These are phyloP conservation scores for Diarsia mendica DNA, from an alignment of 2,888 invertebrate species.

Conservation along the genomic window DNA sequence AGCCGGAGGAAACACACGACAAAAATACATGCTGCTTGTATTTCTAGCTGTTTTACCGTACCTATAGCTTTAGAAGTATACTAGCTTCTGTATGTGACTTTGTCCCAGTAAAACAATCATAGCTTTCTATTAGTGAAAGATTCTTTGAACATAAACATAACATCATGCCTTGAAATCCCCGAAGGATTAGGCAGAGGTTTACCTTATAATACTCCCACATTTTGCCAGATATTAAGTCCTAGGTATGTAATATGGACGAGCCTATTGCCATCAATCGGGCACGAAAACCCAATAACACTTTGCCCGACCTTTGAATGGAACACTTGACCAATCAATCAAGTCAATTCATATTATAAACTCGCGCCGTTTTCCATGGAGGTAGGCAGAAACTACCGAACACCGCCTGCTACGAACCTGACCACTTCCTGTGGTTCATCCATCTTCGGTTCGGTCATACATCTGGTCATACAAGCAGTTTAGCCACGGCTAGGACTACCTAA, in stretches of 20 bases:
- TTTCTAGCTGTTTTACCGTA: constrained; percentile 35
- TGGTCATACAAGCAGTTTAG: neutral
- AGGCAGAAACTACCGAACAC: neutral
- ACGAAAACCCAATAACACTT: too few species aligned
- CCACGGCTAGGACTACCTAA: neutral
- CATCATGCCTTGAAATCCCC: too few species aligned
- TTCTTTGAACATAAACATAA: neutral
- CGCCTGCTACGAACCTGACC: neutral
- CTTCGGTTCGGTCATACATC: neutral
- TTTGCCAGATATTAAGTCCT: too few species aligned
- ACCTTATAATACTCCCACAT: too few species aligned
- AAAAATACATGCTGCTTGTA: constrained; percentile 38
- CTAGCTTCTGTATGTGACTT: neutral
- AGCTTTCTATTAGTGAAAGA: neutral
- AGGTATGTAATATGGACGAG: too few species aligned
- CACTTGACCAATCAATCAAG: too few species aligned
- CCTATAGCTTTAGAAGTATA: neutral
- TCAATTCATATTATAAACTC: neutral
- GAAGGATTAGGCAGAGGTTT: too few species aligned
- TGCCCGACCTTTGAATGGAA: too few species aligned
- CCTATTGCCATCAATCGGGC: too few species aligned
- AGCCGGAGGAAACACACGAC: constrained; percentile 34
- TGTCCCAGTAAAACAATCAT: neutral
- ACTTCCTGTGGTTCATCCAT: neutral
- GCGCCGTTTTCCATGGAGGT: neutral